Base-by-base conservation (phyloP, 1,140 invertebrate species). In the Psix sp. region DNA sequence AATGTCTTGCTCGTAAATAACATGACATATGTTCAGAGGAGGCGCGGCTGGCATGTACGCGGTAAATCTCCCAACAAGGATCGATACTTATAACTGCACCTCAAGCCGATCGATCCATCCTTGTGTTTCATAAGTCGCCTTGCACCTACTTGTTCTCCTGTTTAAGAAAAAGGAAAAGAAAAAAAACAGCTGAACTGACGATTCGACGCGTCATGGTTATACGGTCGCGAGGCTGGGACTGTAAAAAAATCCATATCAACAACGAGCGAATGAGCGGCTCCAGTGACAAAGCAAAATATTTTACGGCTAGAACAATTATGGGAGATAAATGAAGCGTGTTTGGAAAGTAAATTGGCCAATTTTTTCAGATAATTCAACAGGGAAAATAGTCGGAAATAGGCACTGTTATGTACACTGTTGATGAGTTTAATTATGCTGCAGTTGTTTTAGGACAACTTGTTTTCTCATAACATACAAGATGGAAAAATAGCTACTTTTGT, bases 1-100 rank as follows among this genome's bases (percentile, higher is more conserved):
- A 84, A 84, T 84, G 81, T 80, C 77, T 72, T 52, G 81, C 79
- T 82, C 82, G 81, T 83, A 84, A 84, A 84, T 84, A 84, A 84
- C 81, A 82, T 81, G 82, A 84, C 82, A 83, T 80, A 83, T 82
- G 80, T 84, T 83, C 78, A 68, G 63, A 76, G 81, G 68, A 82
- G 79, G 77, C 79, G 77, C 80, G 80, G 79, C 76, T 82, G 81
- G 77, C 81, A 81, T 81, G 77, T 76, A 76, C 76, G 73, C 77
- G 76, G 78, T 83, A 82, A 82, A 83, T 83, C 81, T 80, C 72
- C 67, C 80, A 74, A 46, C 56, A 57, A 73, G 56, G 80, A 81
- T 83, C 81, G 80, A 83, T 83, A 83, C 79, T 63, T 46, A 60
- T 57, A 56, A 71, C 68, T 72, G 60, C 66, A 51, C 54, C 65